phyloP scores from a whole-genome alignment of 2,888 invertebrate genomes.

The Cotesia congregata region DNA sequence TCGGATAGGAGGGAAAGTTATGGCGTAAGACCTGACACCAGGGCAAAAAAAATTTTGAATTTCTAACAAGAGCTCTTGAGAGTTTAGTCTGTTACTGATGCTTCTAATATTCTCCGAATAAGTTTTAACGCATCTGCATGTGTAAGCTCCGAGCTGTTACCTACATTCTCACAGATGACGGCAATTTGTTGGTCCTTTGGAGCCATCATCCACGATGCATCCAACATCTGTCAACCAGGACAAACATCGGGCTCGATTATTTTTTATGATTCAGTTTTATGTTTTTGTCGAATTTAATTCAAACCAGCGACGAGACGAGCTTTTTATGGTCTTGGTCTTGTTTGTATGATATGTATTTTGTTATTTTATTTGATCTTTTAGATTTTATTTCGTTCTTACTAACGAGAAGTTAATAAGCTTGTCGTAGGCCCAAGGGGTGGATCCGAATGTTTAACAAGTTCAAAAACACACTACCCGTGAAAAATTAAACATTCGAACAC shows the following conservation, averaged over 20 bases:
- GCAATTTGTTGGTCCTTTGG: slow-evolving; percentile 41
- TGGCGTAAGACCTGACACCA: neutral
- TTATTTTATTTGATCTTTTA: too few relatives aligned
- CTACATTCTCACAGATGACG: slow-evolving; percentile 47
- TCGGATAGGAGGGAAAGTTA: neutral
- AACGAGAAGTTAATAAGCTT: slow-evolving; percentile 7
- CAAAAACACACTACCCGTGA: neutral
- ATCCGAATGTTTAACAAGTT: slow-evolving; percentile 18
- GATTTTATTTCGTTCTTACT: neutral
- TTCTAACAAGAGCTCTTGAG: neutral
- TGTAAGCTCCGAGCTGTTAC: slow-evolving; percentile 18
- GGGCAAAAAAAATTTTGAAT: neutral
- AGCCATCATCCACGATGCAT: slow-evolving; percentile 42
- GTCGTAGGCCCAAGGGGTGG: neutral
- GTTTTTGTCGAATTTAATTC: neutral
- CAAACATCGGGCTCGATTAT: neutral
- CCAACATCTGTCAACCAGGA: slow-evolving; percentile 40
- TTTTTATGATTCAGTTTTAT: neutral
- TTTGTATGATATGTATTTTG: neutral
- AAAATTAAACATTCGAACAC: slow-evolving; percentile 6
- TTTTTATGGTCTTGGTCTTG: neutral
- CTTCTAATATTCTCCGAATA: slow-evolving; percentile 11
- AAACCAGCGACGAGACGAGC: neutral
- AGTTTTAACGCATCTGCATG: slow-evolving; percentile 48
- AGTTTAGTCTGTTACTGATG: neutral